Conservation (phyloP, 2,888 invertebrate genomes). For the Acanthoscelides obtectus region DNA sequence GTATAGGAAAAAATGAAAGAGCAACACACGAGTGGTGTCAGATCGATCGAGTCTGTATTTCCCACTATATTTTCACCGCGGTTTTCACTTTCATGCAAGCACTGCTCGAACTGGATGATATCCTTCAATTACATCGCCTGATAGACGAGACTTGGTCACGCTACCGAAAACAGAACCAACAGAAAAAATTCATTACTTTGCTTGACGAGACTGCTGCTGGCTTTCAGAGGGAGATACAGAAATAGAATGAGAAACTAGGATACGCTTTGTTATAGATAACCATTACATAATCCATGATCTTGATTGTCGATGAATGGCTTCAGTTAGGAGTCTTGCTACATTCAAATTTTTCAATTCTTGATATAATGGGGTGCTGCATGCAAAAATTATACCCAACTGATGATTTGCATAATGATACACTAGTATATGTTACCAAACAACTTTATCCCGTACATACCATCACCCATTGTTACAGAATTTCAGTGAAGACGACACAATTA, state of each 20-base stretch:
- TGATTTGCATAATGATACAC: too few species aligned
- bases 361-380: too few species aligned
- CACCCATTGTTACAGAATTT: too few species aligned
- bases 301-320: too few species aligned
- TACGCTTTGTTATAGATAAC: too few species aligned
- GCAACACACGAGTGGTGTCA: background rate
- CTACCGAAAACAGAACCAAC: background rate
- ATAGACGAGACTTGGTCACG: background rate
- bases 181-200: background rate
- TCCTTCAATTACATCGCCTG: background rate
- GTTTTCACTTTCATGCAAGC: background rate
- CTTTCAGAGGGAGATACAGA: background rate
- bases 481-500: too few species aligned
- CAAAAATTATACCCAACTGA: too few species aligned
- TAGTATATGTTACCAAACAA: too few species aligned
- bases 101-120: background rate
- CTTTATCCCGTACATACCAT: too few species aligned
- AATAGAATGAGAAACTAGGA: background rate
- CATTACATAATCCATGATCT: too few species aligned
- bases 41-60: background rate
- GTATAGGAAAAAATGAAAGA: background rate
- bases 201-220: background rate
- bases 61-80: background rate
- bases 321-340: too few species aligned
- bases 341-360: too few species aligned